A percentile compares a stretch with the other conserved stretches of the same genome.
These are phyloP conservation scores for Laupala kohalensis DNA, from an alignment of 1,140 invertebrate genomes.

Conservation along the genomic window DNA sequence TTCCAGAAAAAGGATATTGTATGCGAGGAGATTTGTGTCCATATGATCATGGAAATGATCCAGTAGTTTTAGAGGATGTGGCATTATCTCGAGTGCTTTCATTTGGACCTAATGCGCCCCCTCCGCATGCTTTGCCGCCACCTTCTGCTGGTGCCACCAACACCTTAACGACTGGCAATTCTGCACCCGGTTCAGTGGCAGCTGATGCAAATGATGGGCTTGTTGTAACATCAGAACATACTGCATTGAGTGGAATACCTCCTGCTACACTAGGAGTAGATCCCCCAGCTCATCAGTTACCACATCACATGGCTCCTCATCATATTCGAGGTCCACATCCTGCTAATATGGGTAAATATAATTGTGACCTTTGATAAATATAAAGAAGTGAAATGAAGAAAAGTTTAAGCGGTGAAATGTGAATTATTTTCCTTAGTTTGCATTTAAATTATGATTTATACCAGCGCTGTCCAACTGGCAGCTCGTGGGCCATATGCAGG, in stretches of 20 bases:
- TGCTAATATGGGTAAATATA: slow-evolving; percentile 13
- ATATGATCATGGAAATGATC: slow-evolving; percentile 89
- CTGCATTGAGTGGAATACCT: not conserved
- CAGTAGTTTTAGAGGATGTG: slow-evolving; percentile 82
- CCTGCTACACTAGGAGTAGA: not conserved
- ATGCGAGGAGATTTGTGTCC: slow-evolving; percentile 89
- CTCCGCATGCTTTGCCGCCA: slow-evolving; percentile 28
- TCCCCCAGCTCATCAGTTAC: not conserved
- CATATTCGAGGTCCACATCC: slow-evolving; percentile 18
- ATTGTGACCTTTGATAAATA: too few relatives aligned
- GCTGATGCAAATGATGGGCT: not conserved
- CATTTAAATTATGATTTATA: too few relatives aligned
- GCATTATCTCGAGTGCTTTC: slow-evolving; percentile 39
- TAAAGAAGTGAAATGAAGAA: too few relatives aligned
- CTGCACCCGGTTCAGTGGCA: not conserved
- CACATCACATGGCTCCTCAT: slow-evolving; percentile 13
- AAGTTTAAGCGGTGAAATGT: too few relatives aligned
- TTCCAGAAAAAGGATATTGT: slow-evolving; percentile 81
- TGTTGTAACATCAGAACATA: not conserved
- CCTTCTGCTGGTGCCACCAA: slow-evolving; percentile 24
- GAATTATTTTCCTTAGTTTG: too few relatives aligned
- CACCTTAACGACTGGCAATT: not conserved
- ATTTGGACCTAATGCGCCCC: slow-evolving; percentile 29
- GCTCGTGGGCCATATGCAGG: too few relatives aligned
- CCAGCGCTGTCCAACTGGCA: too few relatives aligned